Base-by-base conservation (phyloP, 1,140 invertebrate genomes). In the Bombyx mandarina region DNA sequence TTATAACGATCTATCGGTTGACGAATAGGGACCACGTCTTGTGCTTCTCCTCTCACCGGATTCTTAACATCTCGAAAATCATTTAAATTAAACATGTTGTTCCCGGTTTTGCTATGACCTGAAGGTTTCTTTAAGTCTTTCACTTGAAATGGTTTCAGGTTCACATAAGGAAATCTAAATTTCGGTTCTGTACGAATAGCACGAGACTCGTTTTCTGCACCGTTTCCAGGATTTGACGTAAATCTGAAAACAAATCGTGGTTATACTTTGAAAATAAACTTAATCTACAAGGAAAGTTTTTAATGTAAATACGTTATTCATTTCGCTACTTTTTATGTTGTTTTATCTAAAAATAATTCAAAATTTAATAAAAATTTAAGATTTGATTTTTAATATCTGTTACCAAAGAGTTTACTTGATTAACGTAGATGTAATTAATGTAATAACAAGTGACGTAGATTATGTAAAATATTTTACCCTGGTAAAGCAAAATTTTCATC, bases 201-300 rank as follows among this genome's bases (percentile, higher is more conserved):
- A 61, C 84, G 67, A 18, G 84, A 87, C 69, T 87, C 84, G 64
- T 87, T 87, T 72, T 87, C 84, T n/a, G 67, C 81, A 64, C 71
- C 81, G 61, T 74, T 82, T 43, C 75, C 81, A 54, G 78, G 62
- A 67, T 79, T 78, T 44, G 74, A 75, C 3, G 57, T 66, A 69
- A 87, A 82, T 59, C 84, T 87, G 73, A 77, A 60, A 49, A 49
- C 7, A 43, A 49, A 43, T 35, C 26, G 2, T 35, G 2, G 26
- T 35, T 35, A 35, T 3, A 35, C 4, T 35, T 35, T 35, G 26
- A 35, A 35, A 35, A 35, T 35, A 35, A 35, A 5, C 26, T 35
- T 35, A 35, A 35, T 35, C 4, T 3, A 6, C 2, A 46, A 46
- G 8, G 0, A 47, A 12, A 12, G 45, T 10, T 47, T 47, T 47